Evolutionary conservation across 2,888 invertebrate species (phyloP), one percentile per base, ranked within the genome.

Genomic region (Drosophila demipolita): DNA sequence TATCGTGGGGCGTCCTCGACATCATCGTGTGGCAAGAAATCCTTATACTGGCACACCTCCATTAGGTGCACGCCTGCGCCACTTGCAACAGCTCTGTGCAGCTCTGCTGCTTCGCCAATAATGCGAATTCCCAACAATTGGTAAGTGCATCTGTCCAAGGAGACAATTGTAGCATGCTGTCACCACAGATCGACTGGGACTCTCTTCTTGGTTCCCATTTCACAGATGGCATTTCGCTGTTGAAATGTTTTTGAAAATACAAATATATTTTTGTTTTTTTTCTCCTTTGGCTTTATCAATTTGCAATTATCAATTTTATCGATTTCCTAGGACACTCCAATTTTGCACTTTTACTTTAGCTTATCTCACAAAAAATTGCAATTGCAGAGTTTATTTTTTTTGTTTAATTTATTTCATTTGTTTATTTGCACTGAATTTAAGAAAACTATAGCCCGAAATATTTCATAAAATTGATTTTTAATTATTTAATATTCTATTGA

Each of bases 61-160:
- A 96, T 96, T 90, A 97, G 97, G 93, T 96, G 91, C 96, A 99
- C 79, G 96, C 95, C 91, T 97, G 96, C 74, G 98, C 97, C 89
- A 96, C 95, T 90, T 96, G 95, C 81, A 97, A 94, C 82, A 99
- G 94, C 83, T 96, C 95, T 75, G 95, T 94, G 93, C 98, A 98
- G 59, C 97, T 96, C 93, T 98, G 98, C 84, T 97, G 96, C 91
- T 98, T 98, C 50, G 98, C 98, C 94, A 98, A 98, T 91, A 98
- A 95, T 72, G 97, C 96, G 91, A 99, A 98, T 29, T 98, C 98
- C 79, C 99, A 95, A 93, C 98, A 98, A 93, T 99, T 99, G 89
- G 98, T 0, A 98, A 98, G 93, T 91, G 92, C 32, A 93, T 74
- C 92, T 98, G 98, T 89, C 97, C 97, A 89, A 96, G 96, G 62